Base-by-base conservation (phyloP, 2,113 vertebrate species). In the Phalacrocorax brasilianus region DNA sequence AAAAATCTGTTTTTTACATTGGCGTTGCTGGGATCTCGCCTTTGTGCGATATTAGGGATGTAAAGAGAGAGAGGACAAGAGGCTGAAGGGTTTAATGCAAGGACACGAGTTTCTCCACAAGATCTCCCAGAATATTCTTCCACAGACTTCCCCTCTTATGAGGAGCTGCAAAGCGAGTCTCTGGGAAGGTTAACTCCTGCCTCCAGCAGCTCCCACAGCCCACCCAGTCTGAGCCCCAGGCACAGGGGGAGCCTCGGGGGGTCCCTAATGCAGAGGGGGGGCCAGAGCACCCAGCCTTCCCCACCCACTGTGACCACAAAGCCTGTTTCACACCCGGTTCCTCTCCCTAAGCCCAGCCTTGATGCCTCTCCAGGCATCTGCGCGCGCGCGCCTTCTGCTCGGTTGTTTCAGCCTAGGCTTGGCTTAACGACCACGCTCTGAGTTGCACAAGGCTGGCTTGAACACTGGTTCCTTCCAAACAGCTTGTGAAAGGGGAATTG, bases 51-150 rank as follows among this genome's bases (percentile, higher is more conserved):
- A 4, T 12, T 8, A 23, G 24, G 55, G 55, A 6, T 20, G 5
- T 3, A 20, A 11, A 1, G 9, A 8, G 49, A 6, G 28, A 8
- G 18, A 19, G 62, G 16, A 21, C 8, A 5, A 12, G 33, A 26
- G 12, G 19, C 12, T 6, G 1, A 9, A 19, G 23, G 30, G 16
- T 58, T 38, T 30, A 6, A n/a, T 0, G 8, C 30, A 1, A 13
- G 30, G 58, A 14, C 10, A 8, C 2, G 27, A 13, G 33, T 42
- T 67, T 9, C 30, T 23, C 52, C 17, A 2, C 27, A 21, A 15
- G 27, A 24, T 30, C 11, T 9, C 35, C 9, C 35, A 2, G 28
- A 16, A 47, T 8, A 11, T 8, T 4, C 50, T 24, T 19, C 24
- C 49, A 14, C 4, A 8, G 2, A 3, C 30, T 19, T 14, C 12